Conservation (phyloP, 2,113 vertebrate genomes). For the Rhipidura dahli region DNA sequence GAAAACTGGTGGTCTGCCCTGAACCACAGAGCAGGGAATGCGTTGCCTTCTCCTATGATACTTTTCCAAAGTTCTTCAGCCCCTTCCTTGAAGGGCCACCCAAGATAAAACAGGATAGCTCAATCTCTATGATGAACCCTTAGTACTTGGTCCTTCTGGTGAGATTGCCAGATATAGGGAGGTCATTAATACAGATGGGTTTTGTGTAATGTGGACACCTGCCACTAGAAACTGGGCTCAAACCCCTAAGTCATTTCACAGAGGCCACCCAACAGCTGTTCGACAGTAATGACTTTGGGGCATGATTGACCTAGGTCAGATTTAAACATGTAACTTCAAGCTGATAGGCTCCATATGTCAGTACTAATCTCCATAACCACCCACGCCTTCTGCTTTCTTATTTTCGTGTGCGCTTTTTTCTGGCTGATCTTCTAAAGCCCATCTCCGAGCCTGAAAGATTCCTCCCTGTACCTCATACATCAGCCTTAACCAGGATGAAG, state of each 20-base stretch:
- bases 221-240: constrained; percentile 53
- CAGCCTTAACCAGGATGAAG: background rate
- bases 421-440: constrained; percentile 33
- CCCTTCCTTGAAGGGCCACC: background rate
- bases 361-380: constrained; percentile 38
- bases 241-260: constrained; percentile 36
- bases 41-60: background rate
- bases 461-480: background rate
- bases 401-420: background rate
- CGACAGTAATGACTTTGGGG: constrained; percentile 25
- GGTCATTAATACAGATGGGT: constrained; percentile 37
- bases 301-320: constrained; percentile 42
- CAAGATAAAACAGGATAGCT: background rate
- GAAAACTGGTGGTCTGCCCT: background rate
- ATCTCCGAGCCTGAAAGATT: background rate
- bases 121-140: background rate
- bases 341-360: constrained; percentile 55
- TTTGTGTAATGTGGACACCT: constrained; percentile 40
- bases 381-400: constrained; percentile 50
- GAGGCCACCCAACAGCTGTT: constrained; percentile 53
- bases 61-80: background rate
- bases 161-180: background rate
- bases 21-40: background rate
- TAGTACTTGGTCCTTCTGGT: background rate
- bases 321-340: constrained; percentile 44